Percentiles rank a stretch among this genome's conserved stretches.
Evolutionary conservation across 1,140 invertebrate species (phyloP).

Genomic region (Listronotus oregonensis): DNA sequence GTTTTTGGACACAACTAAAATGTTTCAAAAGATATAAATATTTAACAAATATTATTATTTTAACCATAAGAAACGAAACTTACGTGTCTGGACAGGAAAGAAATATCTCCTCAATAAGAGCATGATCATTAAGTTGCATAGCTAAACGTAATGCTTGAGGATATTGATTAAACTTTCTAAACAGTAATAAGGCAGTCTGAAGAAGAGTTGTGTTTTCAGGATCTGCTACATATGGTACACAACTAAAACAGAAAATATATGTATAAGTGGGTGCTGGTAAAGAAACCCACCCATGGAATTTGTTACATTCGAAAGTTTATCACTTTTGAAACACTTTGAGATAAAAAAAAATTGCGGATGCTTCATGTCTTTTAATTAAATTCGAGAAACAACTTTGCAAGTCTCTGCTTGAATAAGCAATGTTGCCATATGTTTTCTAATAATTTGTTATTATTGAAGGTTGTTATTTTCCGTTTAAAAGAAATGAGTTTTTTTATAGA

Average conservation of each 20-base stretch:
- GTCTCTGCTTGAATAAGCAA: too few species aligned
- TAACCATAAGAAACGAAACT: constrained; percentile 59
- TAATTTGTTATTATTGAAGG: too few species aligned
- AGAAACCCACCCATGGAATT: too few species aligned
- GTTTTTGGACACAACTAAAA: constrained; percentile 84
- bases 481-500: too few species aligned
- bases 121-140: constrained; percentile 91
- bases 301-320: too few species aligned
- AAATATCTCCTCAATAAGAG: constrained; percentile 86
- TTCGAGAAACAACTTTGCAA: too few species aligned
- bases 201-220: constrained; percentile 93
- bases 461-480: too few species aligned
- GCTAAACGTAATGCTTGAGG: constrained; percentile 93
- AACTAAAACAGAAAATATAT: constrained; percentile 65
- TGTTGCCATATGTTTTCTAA: too few species aligned
- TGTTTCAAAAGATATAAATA: constrained; percentile 5
- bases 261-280: too few species aligned
- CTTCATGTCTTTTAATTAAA: too few species aligned
- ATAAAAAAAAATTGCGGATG: too few species aligned
- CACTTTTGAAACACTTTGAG: too few species aligned
- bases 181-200: constrained; percentile 85
- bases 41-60: constrained; percentile 2
- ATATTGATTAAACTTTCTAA: constrained; percentile 90
- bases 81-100: constrained; percentile 84
- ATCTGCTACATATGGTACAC: constrained; percentile 97